phyloP scores from a whole-genome alignment of 2,888 invertebrate genomes.

The Ectemnius cavifrons region DNA sequence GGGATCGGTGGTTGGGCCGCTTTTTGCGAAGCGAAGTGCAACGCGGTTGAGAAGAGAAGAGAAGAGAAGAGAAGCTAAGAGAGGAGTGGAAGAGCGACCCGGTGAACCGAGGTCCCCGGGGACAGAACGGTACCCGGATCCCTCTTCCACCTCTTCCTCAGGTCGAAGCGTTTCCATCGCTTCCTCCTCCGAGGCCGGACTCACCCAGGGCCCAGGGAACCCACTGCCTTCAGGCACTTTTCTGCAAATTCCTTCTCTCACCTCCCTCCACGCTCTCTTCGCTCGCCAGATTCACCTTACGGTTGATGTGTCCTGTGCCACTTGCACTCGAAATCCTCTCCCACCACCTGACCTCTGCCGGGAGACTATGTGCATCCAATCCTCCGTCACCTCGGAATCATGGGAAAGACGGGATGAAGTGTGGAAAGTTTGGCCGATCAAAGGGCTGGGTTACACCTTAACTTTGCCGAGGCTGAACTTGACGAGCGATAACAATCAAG shows the following conservation, averaged over 20 bases:
- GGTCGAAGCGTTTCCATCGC: conserved; percentile 9
- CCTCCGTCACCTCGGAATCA: too few species aligned
- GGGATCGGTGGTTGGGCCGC: conserved; percentile 14
- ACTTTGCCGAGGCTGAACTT: too few species aligned
- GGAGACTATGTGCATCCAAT: too few species aligned
- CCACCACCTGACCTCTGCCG: not conserved
- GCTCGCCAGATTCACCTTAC: conserved; percentile 14
- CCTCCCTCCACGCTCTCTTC: conserved; percentile 33
- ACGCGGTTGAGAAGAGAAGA: conserved; percentile 6
- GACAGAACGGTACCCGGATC: conserved; percentile 64
- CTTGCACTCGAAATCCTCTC: conserved; percentile 17
- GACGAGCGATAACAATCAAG: too few species aligned
- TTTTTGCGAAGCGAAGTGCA: conserved; percentile 4
- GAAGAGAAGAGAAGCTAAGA: conserved; percentile 31
- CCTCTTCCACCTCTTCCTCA: conserved; percentile 27
- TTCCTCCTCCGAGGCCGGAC: conserved; percentile 25
- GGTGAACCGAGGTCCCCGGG: conserved; percentile 65
- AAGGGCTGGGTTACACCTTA: too few species aligned
- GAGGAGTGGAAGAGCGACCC: conserved; percentile 55
- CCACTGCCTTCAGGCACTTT: conserved; percentile 25
- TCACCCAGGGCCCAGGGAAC: conserved; percentile 32
- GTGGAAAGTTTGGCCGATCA: too few species aligned
- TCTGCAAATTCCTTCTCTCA: conserved; percentile 36
- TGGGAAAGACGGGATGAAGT: too few species aligned
- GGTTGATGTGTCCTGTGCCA: conserved; percentile 22